Conservation (phyloP, 2,113 vertebrate genomes). For the Acinonyx jubatus region DNA sequence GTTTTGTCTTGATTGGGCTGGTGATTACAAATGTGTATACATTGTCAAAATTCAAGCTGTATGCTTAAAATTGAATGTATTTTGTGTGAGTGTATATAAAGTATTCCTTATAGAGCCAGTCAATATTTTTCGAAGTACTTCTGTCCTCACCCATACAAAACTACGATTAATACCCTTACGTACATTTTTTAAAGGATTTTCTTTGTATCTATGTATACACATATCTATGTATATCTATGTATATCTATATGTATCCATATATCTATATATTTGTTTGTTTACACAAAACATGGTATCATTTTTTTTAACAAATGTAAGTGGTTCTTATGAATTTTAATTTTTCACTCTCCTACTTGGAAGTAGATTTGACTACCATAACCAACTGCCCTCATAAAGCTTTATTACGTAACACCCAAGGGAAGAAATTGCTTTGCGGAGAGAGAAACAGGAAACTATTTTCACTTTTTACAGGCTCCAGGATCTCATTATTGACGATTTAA, state of each 20-base stretch:
- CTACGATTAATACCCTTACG: not conserved
- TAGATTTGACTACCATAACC: not conserved
- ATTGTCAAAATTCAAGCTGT: not conserved
- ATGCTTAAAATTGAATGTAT: not conserved
- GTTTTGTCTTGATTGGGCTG: not conserved
- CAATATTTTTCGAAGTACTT: conserved; percentile 11
- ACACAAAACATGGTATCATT: not conserved
- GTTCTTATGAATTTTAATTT: conserved; percentile 16
- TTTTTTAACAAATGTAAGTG: not conserved
- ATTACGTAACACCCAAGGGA: not conserved
- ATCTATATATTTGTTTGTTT: not conserved
- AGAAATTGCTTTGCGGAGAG: not conserved
- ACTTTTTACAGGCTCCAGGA: not conserved
- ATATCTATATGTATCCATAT: not conserved
- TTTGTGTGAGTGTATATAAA: not conserved
- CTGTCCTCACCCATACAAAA: not conserved
- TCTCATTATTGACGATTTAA: conserved; percentile 55
- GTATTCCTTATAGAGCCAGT: not conserved
- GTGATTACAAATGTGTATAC: not conserved
- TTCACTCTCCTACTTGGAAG: not conserved
- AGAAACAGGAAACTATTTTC: conserved; percentile 48
- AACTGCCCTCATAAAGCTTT: not conserved
- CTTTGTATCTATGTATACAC: not conserved
- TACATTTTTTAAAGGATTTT: not conserved
- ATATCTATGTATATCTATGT: no score